Base-by-base conservation (phyloP, 2,888 invertebrate genomes). In the Digitonthophagus gazella region DNA sequence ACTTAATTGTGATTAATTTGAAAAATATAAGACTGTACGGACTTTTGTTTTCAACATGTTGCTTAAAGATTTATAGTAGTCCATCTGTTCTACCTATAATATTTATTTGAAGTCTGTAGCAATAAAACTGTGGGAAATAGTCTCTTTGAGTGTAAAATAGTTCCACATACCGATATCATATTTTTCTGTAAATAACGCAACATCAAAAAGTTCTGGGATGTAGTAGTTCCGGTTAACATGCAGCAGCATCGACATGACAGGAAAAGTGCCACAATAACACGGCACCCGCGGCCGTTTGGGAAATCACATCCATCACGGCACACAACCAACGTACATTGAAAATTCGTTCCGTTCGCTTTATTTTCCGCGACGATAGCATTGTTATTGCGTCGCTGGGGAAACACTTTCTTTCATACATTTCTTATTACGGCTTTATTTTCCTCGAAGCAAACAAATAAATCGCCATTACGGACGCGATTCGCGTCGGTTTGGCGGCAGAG, bases 1-100 rank as follows among this genome's bases (percentile, higher is more conserved):
- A n/a, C n/a, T n/a, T n/a, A n/a, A n/a, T n/a, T 19, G 61, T 19
- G 61, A 61, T 16, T 19, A 61, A n/a, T 61, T 61, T 61, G 3
- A 20, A 15, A n/a, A 3, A 57, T 58, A 11, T n/a, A 5, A 16
- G 11, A 11, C 14, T 15, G 61, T 19, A 14, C 61, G 14, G 6
- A 16, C 57, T 4, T 3, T 14, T 11, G 6, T n/a, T n/a, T n/a
- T n/a, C n/a, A n/a, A n/a, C n/a, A n/a, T n/a, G n/a, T n/a, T n/a
- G n/a, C n/a, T n/a, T n/a, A n/a, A n/a, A n/a, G n/a, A n/a, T n/a
- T n/a, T n/a, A n/a, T n/a, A n/a, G n/a, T n/a, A n/a, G n/a, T n/a
- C n/a, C n/a, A n/a, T n/a, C n/a, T n/a, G n/a, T n/a, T n/a, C n/a
- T n/a, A n/a, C n/a, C n/a, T n/a, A n/a, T n/a, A n/a, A n/a, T n/a